Evolutionary conservation across 2,888 invertebrate species (phyloP), one percentile per base, ranked within the genome.

Genomic region (Drosophila differens): DNA sequence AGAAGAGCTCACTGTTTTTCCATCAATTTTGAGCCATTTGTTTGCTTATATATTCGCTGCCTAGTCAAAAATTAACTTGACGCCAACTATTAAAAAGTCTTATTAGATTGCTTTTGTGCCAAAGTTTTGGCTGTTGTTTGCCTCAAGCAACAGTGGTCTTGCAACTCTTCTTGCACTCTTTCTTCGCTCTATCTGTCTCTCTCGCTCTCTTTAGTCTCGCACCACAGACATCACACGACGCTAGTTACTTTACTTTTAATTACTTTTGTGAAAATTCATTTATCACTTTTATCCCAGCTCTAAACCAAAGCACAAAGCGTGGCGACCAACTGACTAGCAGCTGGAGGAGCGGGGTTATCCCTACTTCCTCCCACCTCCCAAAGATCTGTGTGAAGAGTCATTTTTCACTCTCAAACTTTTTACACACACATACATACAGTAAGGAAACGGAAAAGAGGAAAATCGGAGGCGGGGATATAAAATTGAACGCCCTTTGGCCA

Each of bases 221-320:
- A 63, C 75, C 79, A 61, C 85, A 82, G 86, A 89, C 90, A 90
- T 81, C 90, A 86, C 85, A 90, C 85, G 85, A 80, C 61, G 91
- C 89, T 87, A 89, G 85, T 89, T 86, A 89, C 89, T 90, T 90
- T 89, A 87, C 87, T 87, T 87, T 87, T 88, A 91, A 88, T 88
- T 91, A 88, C 91, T 88, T 88, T 88, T 90, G 91, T 85, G 90
- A 88, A 90, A 91, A 91, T 88, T 88, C 88, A 88, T 91, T 88
- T 88, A 88, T 88, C 88, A 88, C 91, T 91, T 88, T 85, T 91
- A 90, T 87, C 88, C 91, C 83, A 87, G 79, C 85, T 88, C 84
- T 25, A 85, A 83, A 76, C 71, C 59, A 37, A 33, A 47, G 76
- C 76, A 69, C 63, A 68, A 70, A 76, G 62, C 82, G 62, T 70